Evolutionary conservation across 2,113 vertebrate species (phyloP).

Genomic region (Podocnemis expansa): DNA sequence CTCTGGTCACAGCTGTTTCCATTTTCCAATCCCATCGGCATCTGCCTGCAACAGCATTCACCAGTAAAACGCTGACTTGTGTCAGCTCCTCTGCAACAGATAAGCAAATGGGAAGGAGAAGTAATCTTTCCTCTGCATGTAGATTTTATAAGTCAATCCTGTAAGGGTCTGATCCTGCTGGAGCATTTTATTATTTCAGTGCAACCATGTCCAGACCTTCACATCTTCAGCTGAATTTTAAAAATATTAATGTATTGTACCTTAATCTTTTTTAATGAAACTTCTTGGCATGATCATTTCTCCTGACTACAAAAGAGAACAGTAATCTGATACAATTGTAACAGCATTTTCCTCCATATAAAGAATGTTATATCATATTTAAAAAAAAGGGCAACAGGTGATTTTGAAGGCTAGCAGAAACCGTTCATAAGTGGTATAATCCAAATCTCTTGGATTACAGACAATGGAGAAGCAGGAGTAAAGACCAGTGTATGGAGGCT

Average conservation of each 20-base stretch:
- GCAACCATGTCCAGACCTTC: background rate
- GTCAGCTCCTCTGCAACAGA: slow-evolving; percentile 26
- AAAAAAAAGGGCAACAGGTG: background rate
- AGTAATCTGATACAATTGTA: background rate
- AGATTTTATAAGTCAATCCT: background rate
- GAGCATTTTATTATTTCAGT: slow-evolving; percentile 29
- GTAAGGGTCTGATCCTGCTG: slow-evolving; percentile 12
- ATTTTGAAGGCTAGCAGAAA: background rate
- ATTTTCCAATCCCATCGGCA: background rate
- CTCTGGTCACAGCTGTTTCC: background rate
- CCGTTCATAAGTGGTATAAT: background rate
- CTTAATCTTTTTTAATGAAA: slow-evolving; percentile 9
- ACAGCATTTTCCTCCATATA: background rate
- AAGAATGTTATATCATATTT: background rate
- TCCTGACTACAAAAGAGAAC: slow-evolving; percentile 4
- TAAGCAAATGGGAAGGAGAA: background rate
- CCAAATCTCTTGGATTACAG: background rate
- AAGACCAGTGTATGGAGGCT: background rate
- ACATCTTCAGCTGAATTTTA: background rate
- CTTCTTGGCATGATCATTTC: background rate
- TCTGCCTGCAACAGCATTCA: slow-evolving; percentile 15
- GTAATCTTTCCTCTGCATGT: background rate
- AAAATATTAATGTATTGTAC: slow-evolving; percentile 18
- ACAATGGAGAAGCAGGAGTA: background rate
- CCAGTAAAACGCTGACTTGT: slow-evolving; percentile 21